A percentile compares a stretch with the other conserved stretches of the same genome.
Conservation (phyloP, 2,113 vertebrate species). For the Pelusios castaneus region DNA sequence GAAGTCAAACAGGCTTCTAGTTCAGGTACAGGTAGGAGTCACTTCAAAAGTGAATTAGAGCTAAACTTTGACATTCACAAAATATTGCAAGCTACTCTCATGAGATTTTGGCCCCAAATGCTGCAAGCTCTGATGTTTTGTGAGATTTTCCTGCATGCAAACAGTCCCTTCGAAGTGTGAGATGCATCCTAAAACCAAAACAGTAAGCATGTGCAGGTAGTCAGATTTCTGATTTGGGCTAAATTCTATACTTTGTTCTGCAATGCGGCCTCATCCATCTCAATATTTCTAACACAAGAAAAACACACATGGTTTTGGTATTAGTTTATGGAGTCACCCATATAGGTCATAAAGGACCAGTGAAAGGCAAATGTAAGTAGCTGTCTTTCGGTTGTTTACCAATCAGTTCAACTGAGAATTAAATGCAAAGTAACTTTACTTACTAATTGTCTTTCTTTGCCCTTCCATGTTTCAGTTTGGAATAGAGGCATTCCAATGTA, state of each 20-base stretch:
- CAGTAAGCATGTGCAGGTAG: neutral
- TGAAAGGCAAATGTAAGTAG: neutral
- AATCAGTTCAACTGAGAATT: neutral
- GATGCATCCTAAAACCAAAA: conserved; percentile 32
- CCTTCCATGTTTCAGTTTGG: neutral
- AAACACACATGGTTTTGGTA: neutral
- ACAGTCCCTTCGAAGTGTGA: conserved; percentile 24
- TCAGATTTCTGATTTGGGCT: neutral
- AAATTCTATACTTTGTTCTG: conserved; percentile 34
- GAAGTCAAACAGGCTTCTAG: neutral
- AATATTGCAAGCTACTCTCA: neutral
- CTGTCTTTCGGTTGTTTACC: neutral
- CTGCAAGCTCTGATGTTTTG: conserved; percentile 37
- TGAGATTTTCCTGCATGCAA: conserved; percentile 31
- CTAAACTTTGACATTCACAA: neutral
- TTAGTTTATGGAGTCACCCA: neutral
- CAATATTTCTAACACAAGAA: neutral
- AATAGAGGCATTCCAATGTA: neutral
- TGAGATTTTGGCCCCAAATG: conserved; percentile 10
- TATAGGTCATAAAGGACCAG: neutral
- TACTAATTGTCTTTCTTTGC: neutral
- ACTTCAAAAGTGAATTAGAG: neutral
- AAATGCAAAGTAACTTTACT: neutral
- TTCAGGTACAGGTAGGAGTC: neutral
- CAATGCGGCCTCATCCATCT: neutral